phyloP scores from a whole-genome alignment of 2,113 vertebrate genomes.

The Thunnus thynnus region DNA sequence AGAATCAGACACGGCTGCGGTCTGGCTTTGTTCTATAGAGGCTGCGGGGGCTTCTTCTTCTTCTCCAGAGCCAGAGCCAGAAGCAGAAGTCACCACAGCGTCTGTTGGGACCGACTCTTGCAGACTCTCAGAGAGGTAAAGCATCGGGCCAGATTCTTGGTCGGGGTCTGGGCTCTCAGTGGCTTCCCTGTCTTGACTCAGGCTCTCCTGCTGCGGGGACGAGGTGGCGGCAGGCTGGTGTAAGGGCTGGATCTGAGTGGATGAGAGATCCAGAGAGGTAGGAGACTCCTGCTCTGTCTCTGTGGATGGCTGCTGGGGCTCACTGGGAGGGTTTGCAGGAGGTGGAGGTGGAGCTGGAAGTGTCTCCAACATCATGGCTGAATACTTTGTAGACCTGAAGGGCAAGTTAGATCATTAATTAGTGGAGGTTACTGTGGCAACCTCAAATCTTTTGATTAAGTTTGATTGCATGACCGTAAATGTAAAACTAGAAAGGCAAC shows the following conservation, averaged over 20 bases:
- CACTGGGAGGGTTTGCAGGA: slow-evolving; percentile 41
- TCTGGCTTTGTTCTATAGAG: not conserved
- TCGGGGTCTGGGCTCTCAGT: not conserved
- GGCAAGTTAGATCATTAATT: not conserved
- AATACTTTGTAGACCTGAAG: slow-evolving; percentile 91
- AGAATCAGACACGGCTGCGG: not conserved
- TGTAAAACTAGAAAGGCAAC: not conserved
- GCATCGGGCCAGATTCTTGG: slow-evolving; percentile 63
- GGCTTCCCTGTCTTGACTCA: not conserved
- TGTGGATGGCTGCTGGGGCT: slow-evolving; percentile 27
- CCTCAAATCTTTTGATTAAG: not conserved
- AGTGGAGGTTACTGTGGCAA: not conserved
- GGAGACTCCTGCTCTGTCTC: slow-evolving; percentile 62
- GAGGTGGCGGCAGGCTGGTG: slow-evolving; percentile 60
- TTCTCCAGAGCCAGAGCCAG: not conserved
- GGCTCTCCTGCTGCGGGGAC: slow-evolving; percentile 62
- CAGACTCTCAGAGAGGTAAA: slow-evolving; percentile 77
- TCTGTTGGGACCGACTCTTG: slow-evolving; percentile 45
- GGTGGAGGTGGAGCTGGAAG: slow-evolving; percentile 39
- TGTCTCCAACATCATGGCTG: slow-evolving; percentile 78
- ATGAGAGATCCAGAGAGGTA: slow-evolving; percentile 41
- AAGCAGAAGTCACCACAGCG: not conserved
- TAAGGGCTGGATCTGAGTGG: slow-evolving; percentile 42
- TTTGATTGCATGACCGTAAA: not conserved
- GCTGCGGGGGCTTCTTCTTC: slow-evolving; percentile 13